Evolutionary conservation across 2,797 vertebrate genomes (phyloP), one percentile per base, ranked within the genome.

Genomic region (Enteromius anoplus): DNA sequence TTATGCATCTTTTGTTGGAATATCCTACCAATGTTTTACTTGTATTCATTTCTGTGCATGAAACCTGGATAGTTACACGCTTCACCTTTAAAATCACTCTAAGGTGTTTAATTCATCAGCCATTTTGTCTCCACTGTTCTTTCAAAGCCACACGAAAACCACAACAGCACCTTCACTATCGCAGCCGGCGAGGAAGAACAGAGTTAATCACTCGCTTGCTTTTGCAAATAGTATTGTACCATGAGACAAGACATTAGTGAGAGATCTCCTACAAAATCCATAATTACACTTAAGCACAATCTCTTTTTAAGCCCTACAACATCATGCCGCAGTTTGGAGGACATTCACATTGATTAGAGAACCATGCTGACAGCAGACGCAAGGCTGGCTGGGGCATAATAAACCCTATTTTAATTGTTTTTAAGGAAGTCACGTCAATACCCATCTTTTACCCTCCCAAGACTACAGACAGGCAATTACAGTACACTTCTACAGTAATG

Each of bases 181-280:
- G 9, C 23, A 55, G 19, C 37, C 37, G 55, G 15, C 6, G 62
- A 65, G 55, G 34, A 51, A 77, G 79, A 78, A 88, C 85, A 45
- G 47, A 34, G 34, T 42, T 86, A 87, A 91, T 89, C 55, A 47
- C 85, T 84, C 4, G 21, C 62, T 86, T 62, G 68, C 64, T 26
- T 76, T 79, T 85, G 82, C 89, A 75, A 89, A 89, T 90, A 66
- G 58, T 82, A 81, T 53, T 62, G 79, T 83, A 49, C 37, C 51
- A 2, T 51, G 71, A 86, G 73, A 72, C 84, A 78, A 42, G 76
- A 85, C 51, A 9, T 42, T 62, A 81, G 51, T 73, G 62, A 45
- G 78, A 72, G 65, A 83, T 58, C 70, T 69, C 69, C 34, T 77
- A 87, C 80, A 81, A 75, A 75, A 65, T 81, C 85, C 34, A 82